These are phyloP conservation scores for Hypocryptadius cinnamomeus DNA, from an alignment of 2,113 vertebrate genomes.

Conservation along the genomic window DNA sequence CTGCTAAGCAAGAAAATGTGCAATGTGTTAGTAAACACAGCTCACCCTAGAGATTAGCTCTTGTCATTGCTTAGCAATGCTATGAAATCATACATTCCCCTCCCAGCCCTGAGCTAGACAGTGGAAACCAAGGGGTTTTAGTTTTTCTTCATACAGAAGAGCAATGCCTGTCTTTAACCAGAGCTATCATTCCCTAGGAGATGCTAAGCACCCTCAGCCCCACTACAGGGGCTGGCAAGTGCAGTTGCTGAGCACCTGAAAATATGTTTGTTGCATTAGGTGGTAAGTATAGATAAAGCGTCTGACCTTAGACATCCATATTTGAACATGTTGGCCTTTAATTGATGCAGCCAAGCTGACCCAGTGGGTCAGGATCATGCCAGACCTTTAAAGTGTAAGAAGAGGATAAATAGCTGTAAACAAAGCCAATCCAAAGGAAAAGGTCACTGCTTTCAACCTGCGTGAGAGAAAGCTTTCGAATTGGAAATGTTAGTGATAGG, in stretches of 20 bases:
- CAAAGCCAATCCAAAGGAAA: neutral
- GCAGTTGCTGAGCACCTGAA: neutral
- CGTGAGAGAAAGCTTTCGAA: neutral
- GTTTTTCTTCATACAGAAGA: neutral
- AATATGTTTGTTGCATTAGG: neutral
- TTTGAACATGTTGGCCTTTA: neutral
- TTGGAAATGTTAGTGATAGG: neutral
- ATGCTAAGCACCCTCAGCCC: neutral
- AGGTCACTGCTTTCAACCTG: neutral
- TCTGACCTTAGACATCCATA: neutral
- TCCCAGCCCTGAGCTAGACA: neutral
- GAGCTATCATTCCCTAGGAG: neutral
- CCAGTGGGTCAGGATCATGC: neutral
- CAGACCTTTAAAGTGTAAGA: neutral
- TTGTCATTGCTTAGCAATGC: constrained; percentile 45
- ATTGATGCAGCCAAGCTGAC: neutral
- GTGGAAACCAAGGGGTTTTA: neutral
- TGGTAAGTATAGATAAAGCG: neutral
- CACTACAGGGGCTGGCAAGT: neutral
- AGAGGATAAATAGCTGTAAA: constrained; percentile 8
- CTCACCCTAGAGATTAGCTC: constrained; percentile 21
- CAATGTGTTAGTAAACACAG: constrained; percentile 13
- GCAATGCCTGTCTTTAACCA: neutral
- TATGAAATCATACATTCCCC: constrained; percentile 39
- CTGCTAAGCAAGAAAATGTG: constrained; percentile 32